These are phyloP conservation scores for Phalacrocorax pelagicus DNA, from an alignment of 2,113 vertebrate species.

Conservation along the genomic window DNA sequence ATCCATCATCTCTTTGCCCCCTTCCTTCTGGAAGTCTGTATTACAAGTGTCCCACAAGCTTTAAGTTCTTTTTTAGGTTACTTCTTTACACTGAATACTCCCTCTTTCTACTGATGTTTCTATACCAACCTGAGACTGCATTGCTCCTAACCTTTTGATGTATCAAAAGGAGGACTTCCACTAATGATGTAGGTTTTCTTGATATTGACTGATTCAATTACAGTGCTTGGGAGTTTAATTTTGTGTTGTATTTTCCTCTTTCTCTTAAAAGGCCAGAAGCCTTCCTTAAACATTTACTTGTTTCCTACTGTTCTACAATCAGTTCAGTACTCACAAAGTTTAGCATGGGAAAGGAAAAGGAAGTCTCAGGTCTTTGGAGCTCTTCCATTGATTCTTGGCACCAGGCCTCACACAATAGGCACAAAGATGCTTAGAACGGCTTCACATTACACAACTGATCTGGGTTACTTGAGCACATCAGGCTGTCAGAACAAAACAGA, in stretches of 20 bases:
- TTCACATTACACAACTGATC: neutral
- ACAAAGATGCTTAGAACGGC: neutral
- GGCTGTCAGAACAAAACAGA: neutral
- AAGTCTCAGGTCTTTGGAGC: neutral
- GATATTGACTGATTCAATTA: neutral
- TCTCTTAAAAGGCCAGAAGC: neutral
- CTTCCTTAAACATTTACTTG: neutral
- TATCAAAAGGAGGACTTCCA: neutral
- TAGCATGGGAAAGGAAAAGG: neutral
- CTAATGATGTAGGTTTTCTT: neutral
- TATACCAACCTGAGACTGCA: neutral
- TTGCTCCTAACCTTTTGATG: neutral
- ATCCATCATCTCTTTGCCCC: neutral
- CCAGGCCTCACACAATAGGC: neutral
- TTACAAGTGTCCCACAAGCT: neutral
- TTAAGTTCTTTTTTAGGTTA: neutral
- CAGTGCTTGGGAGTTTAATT: neutral
- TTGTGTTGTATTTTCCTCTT: neutral
- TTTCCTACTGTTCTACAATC: neutral
- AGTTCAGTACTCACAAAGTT: neutral
- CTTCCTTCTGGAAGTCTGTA: neutral
- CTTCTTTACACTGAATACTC: neutral
- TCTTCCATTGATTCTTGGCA: neutral
- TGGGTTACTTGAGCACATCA: neutral
- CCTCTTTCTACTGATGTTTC: neutral